A percentile compares a stretch with the other conserved stretches of the same genome.
Evolutionary conservation across 23 tunicate species (phyloP).

Genomic region (Botrylloides violaceus): DNA sequence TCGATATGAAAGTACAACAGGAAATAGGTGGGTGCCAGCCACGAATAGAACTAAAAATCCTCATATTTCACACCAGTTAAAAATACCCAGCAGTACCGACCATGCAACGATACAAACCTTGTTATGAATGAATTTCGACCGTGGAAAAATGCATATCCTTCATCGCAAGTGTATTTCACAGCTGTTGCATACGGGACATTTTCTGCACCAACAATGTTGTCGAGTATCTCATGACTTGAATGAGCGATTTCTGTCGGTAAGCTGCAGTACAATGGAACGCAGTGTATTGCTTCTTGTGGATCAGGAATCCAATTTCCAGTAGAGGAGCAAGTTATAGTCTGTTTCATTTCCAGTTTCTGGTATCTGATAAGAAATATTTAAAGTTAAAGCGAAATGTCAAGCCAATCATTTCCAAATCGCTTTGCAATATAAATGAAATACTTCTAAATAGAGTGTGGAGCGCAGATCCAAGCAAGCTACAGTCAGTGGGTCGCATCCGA

Average conservation of each 20-base stretch:
- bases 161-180: slow-evolving; percentile 42
- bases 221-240: not conserved
- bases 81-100: too few relatives aligned
- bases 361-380: slow-evolving; percentile 13
- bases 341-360: slow-evolving; percentile 8
- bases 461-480: too few relatives aligned
- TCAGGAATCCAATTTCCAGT: slow-evolving; percentile 35
- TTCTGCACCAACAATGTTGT: not conserved
- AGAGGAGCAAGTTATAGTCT: slow-evolving; percentile 13
- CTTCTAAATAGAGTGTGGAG: too few relatives aligned
- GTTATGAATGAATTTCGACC: slow-evolving; percentile 22
- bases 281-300: slow-evolving; percentile 23
- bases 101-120: slow-evolving; percentile 40
- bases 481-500: too few relatives aligned
- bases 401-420: too few relatives aligned
- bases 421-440: too few relatives aligned
- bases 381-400: too few relatives aligned
- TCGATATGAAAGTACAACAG: too few relatives aligned
- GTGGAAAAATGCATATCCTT: slow-evolving; percentile 41
- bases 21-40: too few relatives aligned
- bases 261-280: slow-evolving; percentile 14
- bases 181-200: slow-evolving; percentile 22
- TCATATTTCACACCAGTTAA: too few relatives aligned
- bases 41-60: too few relatives aligned
- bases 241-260: slow-evolving; percentile 9